These are phyloP conservation scores for Tachysurus fulvidraco DNA, from an alignment of 2,113 vertebrate species.

Conservation along the genomic window DNA sequence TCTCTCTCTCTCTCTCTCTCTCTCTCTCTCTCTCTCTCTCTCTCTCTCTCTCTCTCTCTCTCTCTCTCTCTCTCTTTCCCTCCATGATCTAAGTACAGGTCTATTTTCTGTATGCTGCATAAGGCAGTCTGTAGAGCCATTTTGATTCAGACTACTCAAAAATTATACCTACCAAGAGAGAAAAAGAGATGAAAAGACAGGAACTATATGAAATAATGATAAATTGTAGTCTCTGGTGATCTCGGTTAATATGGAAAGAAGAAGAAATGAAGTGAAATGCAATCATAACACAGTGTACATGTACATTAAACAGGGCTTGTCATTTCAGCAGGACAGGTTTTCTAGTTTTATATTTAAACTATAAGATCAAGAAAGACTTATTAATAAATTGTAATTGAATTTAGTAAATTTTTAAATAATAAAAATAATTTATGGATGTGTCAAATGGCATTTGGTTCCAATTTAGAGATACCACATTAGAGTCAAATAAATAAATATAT, in stretches of 20 bases:
- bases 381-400: too few relatives aligned
- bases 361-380: background rate
- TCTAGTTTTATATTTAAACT: background rate
- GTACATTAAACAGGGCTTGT: background rate
- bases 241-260: background rate
- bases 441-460: background rate
- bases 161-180: slow-evolving; percentile 19
- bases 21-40: background rate
- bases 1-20: background rate
- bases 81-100: slow-evolving; percentile 35
- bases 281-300: background rate
- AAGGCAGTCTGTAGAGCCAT: background rate
- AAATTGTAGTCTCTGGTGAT: background rate
- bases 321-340: background rate
- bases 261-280: background rate
- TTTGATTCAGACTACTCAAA: slow-evolving; percentile 9
- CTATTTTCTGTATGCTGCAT: slow-evolving; percentile 36
- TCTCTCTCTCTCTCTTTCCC: background rate
- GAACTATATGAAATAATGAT: background rate
- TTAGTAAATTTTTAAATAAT: too few relatives aligned
- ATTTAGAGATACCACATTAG: background rate
- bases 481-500: background rate
- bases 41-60: slow-evolving; percentile 10
- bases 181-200: slow-evolving; percentile 32
- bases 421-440: background rate